A percentile compares a stretch with the other conserved stretches of the same genome.
phyloP scores from a whole-genome alignment of 1,140 invertebrate species.

The Drosophila ohnishii region DNA sequence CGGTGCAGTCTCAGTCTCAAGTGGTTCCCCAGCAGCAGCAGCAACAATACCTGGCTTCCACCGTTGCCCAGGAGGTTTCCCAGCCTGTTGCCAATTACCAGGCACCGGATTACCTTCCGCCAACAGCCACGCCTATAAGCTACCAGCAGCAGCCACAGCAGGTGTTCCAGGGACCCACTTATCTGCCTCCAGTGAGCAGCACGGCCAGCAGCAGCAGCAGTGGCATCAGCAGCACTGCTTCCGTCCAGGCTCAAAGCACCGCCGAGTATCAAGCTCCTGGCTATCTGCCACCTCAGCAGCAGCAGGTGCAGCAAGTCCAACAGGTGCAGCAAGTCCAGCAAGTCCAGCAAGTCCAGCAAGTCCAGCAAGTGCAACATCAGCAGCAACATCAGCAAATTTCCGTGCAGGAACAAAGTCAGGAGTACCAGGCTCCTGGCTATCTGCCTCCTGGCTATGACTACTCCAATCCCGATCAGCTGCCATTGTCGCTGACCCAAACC shows the following conservation, averaged over 20 bases:
- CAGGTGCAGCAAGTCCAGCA: constrained; percentile 3
- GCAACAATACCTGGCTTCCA: constrained; percentile 34
- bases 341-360: constrained; percentile 12
- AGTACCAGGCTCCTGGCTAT: constrained; percentile 48
- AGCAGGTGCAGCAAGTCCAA: constrained; percentile 22
- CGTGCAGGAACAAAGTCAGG: neutral
- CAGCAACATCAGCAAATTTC: constrained; percentile 27
- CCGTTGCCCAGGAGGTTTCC: constrained; percentile 18
- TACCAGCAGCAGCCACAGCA: constrained; percentile 32
- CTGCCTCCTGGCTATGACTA: constrained; percentile 62
- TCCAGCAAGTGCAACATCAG: constrained; percentile 14
- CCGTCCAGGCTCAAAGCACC: constrained; percentile 1
- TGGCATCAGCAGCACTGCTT: constrained; percentile 1
- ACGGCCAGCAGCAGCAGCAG: constrained; percentile 3
- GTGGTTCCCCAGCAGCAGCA: constrained; percentile 10
- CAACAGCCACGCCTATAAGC: constrained; percentile 20
- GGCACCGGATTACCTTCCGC: constrained; percentile 60
- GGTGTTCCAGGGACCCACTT: constrained; percentile 34
- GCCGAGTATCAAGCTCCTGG: constrained; percentile 42
- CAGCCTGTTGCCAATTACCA: constrained; percentile 43
- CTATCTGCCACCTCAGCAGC: constrained; percentile 59
- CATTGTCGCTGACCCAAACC: constrained; percentile 22
- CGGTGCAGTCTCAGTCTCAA: constrained; percentile 17
- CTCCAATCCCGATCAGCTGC: constrained; percentile 55
- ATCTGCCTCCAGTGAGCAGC: constrained; percentile 30